phyloP scores from a whole-genome alignment of 2,888 invertebrate genomes.

The Baccha elongata region DNA sequence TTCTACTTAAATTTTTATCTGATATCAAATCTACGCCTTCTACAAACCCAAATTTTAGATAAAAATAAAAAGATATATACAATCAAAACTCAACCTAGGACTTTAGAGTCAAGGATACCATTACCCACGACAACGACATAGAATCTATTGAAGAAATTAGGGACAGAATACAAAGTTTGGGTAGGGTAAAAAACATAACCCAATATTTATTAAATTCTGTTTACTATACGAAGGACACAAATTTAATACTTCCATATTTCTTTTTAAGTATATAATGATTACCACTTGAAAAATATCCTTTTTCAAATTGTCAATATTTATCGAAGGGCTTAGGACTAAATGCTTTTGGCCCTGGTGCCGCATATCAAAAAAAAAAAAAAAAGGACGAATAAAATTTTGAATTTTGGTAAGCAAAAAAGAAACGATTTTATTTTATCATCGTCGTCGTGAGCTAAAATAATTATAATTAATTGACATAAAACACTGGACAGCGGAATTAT shows the following conservation, averaged over 20 bases:
- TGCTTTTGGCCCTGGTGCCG: constrained; percentile 18
- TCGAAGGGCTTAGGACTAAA: constrained; percentile 54
- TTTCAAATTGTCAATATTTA: constrained; percentile 69
- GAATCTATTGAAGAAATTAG: too few species aligned
- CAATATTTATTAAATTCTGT: neutral
- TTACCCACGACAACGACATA: too few species aligned
- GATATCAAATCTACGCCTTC: too few species aligned
- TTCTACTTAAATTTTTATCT: too few species aligned
- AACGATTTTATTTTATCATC: constrained; percentile 7
- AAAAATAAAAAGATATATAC: too few species aligned
- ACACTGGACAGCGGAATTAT: constrained; percentile 32
- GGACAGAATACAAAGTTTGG: too few species aligned
- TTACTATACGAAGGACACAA: constrained; percentile 1
- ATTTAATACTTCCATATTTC: constrained; percentile 47
- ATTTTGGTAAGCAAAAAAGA: neutral
- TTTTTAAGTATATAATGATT: constrained; percentile 59
- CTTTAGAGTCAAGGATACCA: too few species aligned
- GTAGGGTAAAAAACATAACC: neutral
- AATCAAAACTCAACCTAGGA: too few species aligned
- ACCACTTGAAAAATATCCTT: constrained; percentile 61
- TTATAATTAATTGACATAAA: constrained; percentile 70
- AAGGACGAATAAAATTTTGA: neutral
- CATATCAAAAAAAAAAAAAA: constrained; percentile 1
- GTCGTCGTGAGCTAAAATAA: constrained; percentile 40
- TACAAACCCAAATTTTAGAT: too few species aligned